Conservation (phyloP, 2,888 invertebrate genomes). For the Lasioglossum leucozonium region DNA sequence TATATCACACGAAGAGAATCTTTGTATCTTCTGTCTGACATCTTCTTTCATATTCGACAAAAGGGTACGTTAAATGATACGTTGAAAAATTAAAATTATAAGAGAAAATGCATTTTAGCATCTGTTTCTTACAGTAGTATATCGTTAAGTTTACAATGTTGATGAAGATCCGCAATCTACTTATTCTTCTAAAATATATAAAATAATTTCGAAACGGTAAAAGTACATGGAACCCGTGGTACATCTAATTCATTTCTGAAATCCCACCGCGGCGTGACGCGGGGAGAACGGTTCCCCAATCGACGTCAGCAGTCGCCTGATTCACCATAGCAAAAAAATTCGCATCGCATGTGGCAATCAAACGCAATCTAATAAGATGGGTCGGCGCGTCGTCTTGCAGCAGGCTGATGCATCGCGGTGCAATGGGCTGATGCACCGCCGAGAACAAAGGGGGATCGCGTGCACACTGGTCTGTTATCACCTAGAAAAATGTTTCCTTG, state of each 20-base stretch:
- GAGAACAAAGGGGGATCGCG: constrained; percentile 16
- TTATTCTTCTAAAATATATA: too few species aligned
- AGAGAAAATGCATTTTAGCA: too few species aligned
- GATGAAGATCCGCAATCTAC: too few species aligned
- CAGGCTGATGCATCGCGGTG: background rate
- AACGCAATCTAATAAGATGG: background rate
- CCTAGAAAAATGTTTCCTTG: constrained; percentile 29
- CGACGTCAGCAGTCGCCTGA: background rate
- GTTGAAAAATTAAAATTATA: too few species aligned
- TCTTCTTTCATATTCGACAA: too few species aligned
- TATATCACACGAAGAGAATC: too few species aligned
- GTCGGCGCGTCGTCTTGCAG: background rate
- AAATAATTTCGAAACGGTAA: too few species aligned
- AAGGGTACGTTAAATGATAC: too few species aligned
- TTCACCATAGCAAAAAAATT: background rate
- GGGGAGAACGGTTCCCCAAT: background rate
- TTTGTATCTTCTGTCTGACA: too few species aligned
- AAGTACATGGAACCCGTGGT: too few species aligned
- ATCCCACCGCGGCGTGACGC: background rate
- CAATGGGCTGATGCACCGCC: background rate
- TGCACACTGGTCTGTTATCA: constrained; percentile 8
- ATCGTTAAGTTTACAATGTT: too few species aligned
- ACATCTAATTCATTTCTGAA: background rate
- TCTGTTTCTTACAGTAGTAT: too few species aligned
- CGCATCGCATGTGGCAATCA: background rate